Evolutionary conservation across 37 sponge, comb jelly and placozoan species (phyloP).

Genomic region (Chondrilla cf. caribensis): DNA sequence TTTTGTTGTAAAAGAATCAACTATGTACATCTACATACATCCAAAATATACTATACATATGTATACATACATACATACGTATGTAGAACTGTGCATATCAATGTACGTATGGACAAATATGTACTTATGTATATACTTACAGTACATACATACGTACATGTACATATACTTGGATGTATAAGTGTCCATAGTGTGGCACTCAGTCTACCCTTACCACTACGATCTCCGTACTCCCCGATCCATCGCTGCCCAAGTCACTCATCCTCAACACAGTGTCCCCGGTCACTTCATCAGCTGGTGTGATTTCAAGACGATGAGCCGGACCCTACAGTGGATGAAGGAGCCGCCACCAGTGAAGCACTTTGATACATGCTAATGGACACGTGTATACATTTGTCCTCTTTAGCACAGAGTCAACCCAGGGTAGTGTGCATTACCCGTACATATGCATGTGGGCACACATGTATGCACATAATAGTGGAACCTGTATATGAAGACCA

Average conservation of each 20-base stretch:
- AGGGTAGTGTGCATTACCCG: too few relatives aligned
- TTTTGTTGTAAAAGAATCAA: too few relatives aligned
- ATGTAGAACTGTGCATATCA: not conserved
- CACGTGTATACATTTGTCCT: too few relatives aligned
- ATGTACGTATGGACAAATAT: not conserved
- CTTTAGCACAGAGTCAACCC: too few relatives aligned
- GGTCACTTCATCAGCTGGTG: slow-evolving; percentile 20
- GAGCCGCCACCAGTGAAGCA: not conserved
- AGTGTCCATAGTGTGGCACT: too few relatives aligned
- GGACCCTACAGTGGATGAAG: slow-evolving; percentile 48
- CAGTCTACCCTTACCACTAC: slow-evolving; percentile 25
- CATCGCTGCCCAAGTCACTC: slow-evolving; percentile 53
- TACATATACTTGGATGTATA: too few relatives aligned
- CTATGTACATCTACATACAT: not conserved
- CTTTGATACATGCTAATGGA: not conserved
- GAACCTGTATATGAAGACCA: too few relatives aligned
- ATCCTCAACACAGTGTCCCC: slow-evolving; percentile 49
- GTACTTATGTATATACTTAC: not conserved
- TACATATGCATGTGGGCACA: too few relatives aligned
- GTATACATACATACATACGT: not conserved
- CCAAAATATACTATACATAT: not conserved
- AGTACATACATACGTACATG: not conserved
- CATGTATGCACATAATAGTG: too few relatives aligned
- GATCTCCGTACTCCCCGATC: slow-evolving; percentile 2
- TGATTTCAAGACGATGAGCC: slow-evolving; percentile 80